Percentiles rank a stretch among this genome's conserved stretches.
phyloP scores from a whole-genome alignment of 1,140 invertebrate species.

The Gryon sp. region DNA sequence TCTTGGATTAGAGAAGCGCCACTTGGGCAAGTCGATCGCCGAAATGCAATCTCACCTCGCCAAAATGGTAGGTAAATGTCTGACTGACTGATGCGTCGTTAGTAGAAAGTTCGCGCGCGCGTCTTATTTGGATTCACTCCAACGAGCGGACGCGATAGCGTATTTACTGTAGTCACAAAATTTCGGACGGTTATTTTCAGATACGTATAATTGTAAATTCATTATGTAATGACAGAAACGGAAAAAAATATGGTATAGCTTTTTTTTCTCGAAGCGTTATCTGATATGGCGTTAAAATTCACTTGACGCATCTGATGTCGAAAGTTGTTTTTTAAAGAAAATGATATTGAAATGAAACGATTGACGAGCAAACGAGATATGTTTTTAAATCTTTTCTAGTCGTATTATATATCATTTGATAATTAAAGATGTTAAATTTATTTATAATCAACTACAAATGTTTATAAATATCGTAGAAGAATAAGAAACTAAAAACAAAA shows the following conservation, averaged over 20 bases:
- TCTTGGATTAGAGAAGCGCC: slow-evolving; percentile 92
- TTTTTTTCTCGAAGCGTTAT: background rate
- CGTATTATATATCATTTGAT: too few species aligned
- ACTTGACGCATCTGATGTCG: background rate
- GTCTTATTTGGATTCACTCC: slow-evolving; percentile 68
- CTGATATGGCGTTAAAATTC: background rate
- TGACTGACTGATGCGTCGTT: slow-evolving; percentile 66
- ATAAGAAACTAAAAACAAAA: too few species aligned
- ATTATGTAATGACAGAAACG: slow-evolving; percentile 45
- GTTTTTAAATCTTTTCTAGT: too few species aligned
- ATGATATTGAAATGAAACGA: background rate
- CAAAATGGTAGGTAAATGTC: slow-evolving; percentile 84
- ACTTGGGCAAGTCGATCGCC: slow-evolving; percentile 92
- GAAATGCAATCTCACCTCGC: slow-evolving; percentile 92
- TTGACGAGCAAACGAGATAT: too few species aligned
- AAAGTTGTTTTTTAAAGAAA: background rate
- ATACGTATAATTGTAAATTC: slow-evolving; percentile 60
- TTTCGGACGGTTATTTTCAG: slow-evolving; percentile 68
- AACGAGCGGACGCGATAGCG: slow-evolving; percentile 54
- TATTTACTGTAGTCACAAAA: slow-evolving; percentile 59
- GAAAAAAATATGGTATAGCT: slow-evolving; percentile 30
- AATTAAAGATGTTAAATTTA: too few species aligned
- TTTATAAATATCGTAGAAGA: too few species aligned
- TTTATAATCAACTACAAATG: too few species aligned
- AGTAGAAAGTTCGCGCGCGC: slow-evolving; percentile 53